Evolutionary conservation across 92 coral and sea anemone genomes (phyloP).

Genomic region (Phenganax marumi): DNA sequence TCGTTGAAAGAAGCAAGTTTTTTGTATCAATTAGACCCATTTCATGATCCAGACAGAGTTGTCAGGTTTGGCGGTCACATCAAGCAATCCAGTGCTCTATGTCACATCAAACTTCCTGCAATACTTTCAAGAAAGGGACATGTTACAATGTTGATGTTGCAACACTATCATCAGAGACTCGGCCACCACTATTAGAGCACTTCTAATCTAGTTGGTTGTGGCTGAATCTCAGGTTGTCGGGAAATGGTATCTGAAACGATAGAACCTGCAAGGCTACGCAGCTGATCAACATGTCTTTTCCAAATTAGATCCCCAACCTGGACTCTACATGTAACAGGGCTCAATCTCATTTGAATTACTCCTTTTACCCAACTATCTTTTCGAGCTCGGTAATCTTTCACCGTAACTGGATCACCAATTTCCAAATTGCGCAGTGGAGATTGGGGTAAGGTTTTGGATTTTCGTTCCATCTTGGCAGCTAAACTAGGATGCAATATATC

Average conservation of each 20-base stretch:
- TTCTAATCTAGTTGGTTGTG: neutral
- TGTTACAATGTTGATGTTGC: no score
- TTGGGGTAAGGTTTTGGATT: slow-evolving; percentile 22
- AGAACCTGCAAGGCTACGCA: slow-evolving; percentile 37
- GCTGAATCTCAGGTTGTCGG: neutral
- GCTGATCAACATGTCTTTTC: slow-evolving; percentile 59
- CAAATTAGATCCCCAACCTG: slow-evolving; percentile 53
- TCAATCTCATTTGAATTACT: slow-evolving; percentile 26
- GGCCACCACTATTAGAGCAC: no score
- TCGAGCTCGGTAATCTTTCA: slow-evolving; percentile 45
- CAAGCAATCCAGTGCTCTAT: no score
- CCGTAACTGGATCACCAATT: slow-evolving; percentile 50
- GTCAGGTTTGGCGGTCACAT: no score
- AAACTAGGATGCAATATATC: slow-evolving; percentile 40
- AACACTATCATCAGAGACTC: no score
- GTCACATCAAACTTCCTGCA: no score
- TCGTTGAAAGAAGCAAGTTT: no score
- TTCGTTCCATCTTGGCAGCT: slow-evolving; percentile 22
- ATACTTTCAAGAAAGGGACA: no score
- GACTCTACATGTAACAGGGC: slow-evolving; percentile 55
- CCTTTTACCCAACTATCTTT: slow-evolving; percentile 51
- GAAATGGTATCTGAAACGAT: slow-evolving; percentile 10
- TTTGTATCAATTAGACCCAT: no score
- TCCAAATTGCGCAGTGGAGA: slow-evolving; percentile 35
- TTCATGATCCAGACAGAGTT: no score